Base-by-base conservation (phyloP, 2,113 vertebrate genomes). In the Rhinogobius similis region DNA sequence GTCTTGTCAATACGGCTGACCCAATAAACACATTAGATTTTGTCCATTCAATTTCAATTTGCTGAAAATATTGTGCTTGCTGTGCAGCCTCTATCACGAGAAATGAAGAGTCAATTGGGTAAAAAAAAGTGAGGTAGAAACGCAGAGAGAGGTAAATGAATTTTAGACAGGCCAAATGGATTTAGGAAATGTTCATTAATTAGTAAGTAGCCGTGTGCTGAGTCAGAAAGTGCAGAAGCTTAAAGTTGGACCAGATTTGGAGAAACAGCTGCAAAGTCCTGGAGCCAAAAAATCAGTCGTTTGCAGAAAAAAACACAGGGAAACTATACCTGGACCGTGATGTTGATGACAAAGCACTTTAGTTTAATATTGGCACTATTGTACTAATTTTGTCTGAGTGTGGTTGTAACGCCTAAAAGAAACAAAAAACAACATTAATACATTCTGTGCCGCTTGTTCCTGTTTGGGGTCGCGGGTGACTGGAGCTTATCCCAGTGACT, bases 11-110 rank as follows among this genome's bases (percentile, higher is more conserved):
- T 44, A 39, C 26, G 6, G 20, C 20, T 13, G 16, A 13, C 46
- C 26, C 36, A 48, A 50, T 62, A 32, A 32, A 38, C 32, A 36
- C 38, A 62, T 62, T 59, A 59, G 26, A 16, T 14, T 26, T 32
- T 62, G 29, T 38, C n/a, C 29, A 38, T 62, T 62, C 27, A 32
- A n/a, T 38, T 62, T 38, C 20, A 16, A 62, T 62, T 32, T 36
- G 14, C 20, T n/a, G 16, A 38, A 62, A 62, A 38, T 38, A 38
- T 59, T 59, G 29, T 62, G 58, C 58, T 62, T 62, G 38, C 58
- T 3, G 29, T 36, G 58, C 58, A 62, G 27, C 1, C 27, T 20
- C 27, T 38, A 32, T 21, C 32, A 16, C 27, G 3, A 38, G 27
- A 62, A 32, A 10, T 38, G 27, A 29, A 38, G 58, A 29, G 8